Conservation (phyloP, 2,113 vertebrate genomes). For the Caretta caretta region DNA sequence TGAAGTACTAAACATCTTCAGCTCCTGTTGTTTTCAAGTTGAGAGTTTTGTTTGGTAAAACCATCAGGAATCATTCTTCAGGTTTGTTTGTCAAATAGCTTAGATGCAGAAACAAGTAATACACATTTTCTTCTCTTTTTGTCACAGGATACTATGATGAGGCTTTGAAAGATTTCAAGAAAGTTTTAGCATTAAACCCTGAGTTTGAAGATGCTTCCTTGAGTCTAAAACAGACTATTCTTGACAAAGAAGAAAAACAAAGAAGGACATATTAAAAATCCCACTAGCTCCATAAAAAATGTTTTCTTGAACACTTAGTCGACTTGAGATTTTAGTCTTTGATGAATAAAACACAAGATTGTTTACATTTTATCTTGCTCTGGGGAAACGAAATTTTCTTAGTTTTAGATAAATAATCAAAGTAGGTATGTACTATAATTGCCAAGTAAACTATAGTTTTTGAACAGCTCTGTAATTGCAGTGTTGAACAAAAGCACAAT, state of each 20-base stretch:
- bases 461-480: not conserved
- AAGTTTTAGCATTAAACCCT: constrained; percentile 88
- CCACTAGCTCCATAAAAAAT: not conserved
- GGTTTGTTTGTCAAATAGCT: not conserved
- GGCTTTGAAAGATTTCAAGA: constrained; percentile 91
- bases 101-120: not conserved
- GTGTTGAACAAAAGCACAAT: not conserved
- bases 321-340: not conserved
- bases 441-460: not conserved
- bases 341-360: not conserved
- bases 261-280: constrained; percentile 79
- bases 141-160: constrained; percentile 90
- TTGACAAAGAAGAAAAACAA: constrained; percentile 89
- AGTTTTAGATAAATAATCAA: not conserved
- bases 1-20: not conserved
- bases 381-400: not conserved
- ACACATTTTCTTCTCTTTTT: not conserved
- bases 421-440: not conserved
- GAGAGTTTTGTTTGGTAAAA: not conserved
- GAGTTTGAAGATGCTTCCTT: constrained; percentile 91
- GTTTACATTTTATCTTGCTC: not conserved
- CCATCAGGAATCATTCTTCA: not conserved
- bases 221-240: constrained; percentile 89
- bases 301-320: rapidly evolving
- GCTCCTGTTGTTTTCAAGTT: not conserved